These are phyloP conservation scores for Cryptotis parvus DNA, from an alignment of 2,113 vertebrate species.

Conservation along the genomic window DNA sequence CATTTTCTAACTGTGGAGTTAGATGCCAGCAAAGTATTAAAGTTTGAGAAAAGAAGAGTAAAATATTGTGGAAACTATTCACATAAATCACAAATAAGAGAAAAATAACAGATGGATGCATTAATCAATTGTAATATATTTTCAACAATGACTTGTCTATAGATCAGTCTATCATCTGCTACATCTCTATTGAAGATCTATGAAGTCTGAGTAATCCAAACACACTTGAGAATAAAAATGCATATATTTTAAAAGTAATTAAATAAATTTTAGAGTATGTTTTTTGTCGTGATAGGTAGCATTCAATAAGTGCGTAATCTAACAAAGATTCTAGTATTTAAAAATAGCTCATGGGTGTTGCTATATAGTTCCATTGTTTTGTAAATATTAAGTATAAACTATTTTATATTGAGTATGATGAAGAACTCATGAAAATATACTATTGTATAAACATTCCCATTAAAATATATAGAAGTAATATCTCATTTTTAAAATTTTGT, in stretches of 20 bases:
- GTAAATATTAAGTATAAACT: neutral
- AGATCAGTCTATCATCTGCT: neutral
- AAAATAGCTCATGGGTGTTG: neutral
- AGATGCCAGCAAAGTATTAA: neutral
- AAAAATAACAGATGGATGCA: neutral
- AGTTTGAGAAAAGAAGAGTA: conserved; percentile 6
- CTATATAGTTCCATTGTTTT: neutral
- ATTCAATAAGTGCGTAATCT: neutral
- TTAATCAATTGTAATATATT: neutral
- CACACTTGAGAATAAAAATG: neutral
- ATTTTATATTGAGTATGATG: neutral
- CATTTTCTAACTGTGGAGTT: conserved; percentile 39
- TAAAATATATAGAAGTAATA: no score
- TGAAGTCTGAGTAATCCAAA: neutral
- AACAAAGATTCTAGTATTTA: neutral
- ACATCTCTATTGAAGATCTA: neutral
- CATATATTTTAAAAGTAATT: neutral
- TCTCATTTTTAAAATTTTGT: no score
- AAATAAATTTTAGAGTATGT: neutral
- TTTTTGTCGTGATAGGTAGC: neutral
- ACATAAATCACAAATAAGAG: neutral
- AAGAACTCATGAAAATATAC: neutral
- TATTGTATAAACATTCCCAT: no score
- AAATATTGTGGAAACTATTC: neutral
- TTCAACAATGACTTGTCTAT: neutral